Base-by-base conservation (phyloP, 92 coral and sea anemone species). In the Siderastrea radians region DNA sequence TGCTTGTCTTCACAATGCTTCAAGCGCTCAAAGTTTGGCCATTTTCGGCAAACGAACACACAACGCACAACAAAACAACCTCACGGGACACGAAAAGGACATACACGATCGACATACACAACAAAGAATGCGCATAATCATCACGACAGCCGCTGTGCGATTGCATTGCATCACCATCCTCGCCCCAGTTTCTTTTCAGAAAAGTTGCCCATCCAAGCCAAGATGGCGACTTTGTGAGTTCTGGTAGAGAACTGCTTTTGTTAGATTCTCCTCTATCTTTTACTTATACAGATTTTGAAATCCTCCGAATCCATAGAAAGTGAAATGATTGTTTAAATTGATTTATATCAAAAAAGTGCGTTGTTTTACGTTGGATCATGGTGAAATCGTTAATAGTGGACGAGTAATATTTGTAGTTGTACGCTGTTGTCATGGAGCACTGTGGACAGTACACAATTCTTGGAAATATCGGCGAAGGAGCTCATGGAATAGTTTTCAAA, bases 401-500 rank as follows among this genome's bases (percentile, higher is more conserved):
- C 38, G 38, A 26, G 38, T 26, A 26, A 26, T 3, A 14, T 6
- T 43, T 59, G 1, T 13, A 4, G 38, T 26, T 26, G 38, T 26
- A 26, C 38, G 38, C 49, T 3, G 89, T 85, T 67, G 89, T 77
- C 76, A 92, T 90, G 79, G 93, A 89, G 61, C 95, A 92, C 54
- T 92, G 87, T 70, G 98, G 96, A 50, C 99, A 95, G 81, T 97
- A 97, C 77, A 97, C 96, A 70, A 97, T 97, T 68, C 98, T 97
- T 81, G 99, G 99, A 9, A 92, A 98, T 49, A 97, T 97, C 46
- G 99, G 98, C 1, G 99, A 97, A 80, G 99, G 99, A 50, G 99
- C 99, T 49, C 99, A 97, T 87, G 99, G 99, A n/a, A 97, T 97
- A 72, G 99, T 97, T 16, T 97, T 97, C 89, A 97, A 97, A 85